Conservation (phyloP, 53 echinoderm and acorn worm genomes). For the Echinarachnius parma region DNA sequence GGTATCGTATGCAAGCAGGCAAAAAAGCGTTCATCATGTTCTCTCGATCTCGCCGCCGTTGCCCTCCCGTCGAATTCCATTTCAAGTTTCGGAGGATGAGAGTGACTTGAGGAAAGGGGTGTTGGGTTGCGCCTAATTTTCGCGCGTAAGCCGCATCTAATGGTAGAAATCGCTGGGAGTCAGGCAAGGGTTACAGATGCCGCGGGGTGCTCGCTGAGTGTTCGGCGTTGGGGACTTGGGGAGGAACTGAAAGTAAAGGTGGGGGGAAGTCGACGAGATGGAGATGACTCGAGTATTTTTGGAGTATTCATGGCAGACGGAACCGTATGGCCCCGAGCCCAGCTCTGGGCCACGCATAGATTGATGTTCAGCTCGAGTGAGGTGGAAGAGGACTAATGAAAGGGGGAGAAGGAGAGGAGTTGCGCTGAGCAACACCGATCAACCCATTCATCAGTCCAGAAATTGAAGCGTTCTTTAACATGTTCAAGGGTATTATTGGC, state of each 20-base stretch:
- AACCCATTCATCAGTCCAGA: constrained; percentile 30
- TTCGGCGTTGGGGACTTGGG: neutral
- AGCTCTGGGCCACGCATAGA: constrained; percentile 41
- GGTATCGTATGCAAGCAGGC: constrained; percentile 39
- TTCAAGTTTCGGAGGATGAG: constrained; percentile 2
- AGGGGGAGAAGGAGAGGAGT: constrained; percentile 26
- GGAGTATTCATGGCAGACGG: constrained; percentile 38
- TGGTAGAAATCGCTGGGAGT: constrained; percentile 36
- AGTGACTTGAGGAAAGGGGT: constrained; percentile 14
- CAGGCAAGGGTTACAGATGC: constrained; percentile 35
- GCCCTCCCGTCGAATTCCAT: constrained; percentile 29
- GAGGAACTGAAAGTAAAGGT: no score
- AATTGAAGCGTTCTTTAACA: neutral
- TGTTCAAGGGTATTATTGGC: no score
- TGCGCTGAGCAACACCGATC: constrained; percentile 11
- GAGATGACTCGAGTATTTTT: constrained; percentile 35
- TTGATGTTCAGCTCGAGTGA: constrained; percentile 41
- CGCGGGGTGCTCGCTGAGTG: constrained; percentile 23
- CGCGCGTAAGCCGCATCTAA: constrained; percentile 45
- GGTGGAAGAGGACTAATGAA: constrained; percentile 41
- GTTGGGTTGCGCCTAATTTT: constrained; percentile 47
- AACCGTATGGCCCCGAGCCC: constrained; percentile 25
- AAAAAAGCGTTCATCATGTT: no score
- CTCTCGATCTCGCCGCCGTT: no score
- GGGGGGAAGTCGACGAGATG: neutral